Percentiles rank a stretch among this genome's conserved stretches.
Conservation (phyloP, 2,888 invertebrate species). For the Hermaeophaga mercurialis region DNA sequence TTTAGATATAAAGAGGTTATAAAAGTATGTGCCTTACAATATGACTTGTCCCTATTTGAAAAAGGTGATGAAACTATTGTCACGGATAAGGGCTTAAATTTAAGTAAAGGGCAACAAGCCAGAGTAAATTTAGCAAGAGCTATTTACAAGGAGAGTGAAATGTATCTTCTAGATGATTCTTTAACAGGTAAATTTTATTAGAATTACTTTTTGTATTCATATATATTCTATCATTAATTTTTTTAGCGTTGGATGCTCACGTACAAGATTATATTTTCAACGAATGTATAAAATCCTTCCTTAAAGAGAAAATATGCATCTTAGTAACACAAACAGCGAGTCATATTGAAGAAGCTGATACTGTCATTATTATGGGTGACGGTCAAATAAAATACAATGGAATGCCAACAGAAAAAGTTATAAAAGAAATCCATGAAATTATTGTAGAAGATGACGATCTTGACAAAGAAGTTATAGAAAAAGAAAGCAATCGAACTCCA, state of each 20-base stretch:
- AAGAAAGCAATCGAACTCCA: conserved; percentile 46
- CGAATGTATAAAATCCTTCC: conserved; percentile 67
- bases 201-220: background rate
- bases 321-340: conserved; percentile 75
- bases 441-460: conserved; percentile 35
- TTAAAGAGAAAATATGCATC: conserved; percentile 70
- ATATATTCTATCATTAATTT: background rate
- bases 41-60: conserved; percentile 74
- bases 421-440: conserved; percentile 73
- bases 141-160: conserved; percentile 79
- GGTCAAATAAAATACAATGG: conserved; percentile 64
- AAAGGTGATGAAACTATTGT: conserved; percentile 80
- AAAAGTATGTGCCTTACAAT: conserved; percentile 69
- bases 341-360: conserved; percentile 61
- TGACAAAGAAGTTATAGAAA: conserved; percentile 53
- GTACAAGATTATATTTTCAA: conserved; percentile 86
- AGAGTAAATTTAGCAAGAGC: conserved; percentile 84
- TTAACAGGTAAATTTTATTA: conserved; percentile 65
- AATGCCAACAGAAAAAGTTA: conserved; percentile 69
- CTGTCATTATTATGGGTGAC: conserved; percentile 49
- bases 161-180: conserved; percentile 87
- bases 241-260: conserved; percentile 79
- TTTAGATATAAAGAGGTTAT: conserved; percentile 51
- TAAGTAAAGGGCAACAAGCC: conserved; percentile 83
- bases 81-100: conserved; percentile 73